Evolutionary conservation across 2,113 vertebrate genomes (phyloP).

Genomic region (Bubo blakistoni): DNA sequence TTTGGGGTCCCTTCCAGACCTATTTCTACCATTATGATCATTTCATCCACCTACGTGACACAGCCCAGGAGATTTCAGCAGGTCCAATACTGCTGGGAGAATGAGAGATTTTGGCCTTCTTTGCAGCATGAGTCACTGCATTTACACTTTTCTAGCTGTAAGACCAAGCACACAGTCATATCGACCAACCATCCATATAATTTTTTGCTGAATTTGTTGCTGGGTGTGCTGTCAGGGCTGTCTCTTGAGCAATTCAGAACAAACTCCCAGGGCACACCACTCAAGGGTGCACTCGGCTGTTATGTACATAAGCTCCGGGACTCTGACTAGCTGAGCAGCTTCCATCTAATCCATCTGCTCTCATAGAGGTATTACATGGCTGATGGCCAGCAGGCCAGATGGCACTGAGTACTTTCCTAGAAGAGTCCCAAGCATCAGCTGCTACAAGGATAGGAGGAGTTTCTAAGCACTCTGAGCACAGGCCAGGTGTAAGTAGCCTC

Average conservation of each 20-base stretch:
- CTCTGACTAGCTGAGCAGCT: not conserved
- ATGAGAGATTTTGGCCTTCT: not conserved
- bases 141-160: not conserved
- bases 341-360: not conserved
- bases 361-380: not conserved
- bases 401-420: not conserved
- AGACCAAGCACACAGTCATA: not conserved
- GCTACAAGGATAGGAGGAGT: not conserved
- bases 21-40: not conserved
- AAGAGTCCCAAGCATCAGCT: not conserved
- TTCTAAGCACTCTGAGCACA: not conserved
- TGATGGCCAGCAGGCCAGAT: not conserved
- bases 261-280: not conserved
- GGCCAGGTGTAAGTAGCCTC: not conserved
- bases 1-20: not conserved
- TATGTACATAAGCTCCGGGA: not conserved
- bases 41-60: not conserved
- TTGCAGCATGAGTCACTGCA: not conserved
- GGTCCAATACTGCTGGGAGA: not conserved
- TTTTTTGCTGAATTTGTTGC: not conserved
- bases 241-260: not conserved
- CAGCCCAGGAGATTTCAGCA: not conserved
- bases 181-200: rapidly evolving
- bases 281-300: not conserved
- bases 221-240: not conserved